Evolutionary conservation across 2,113 vertebrate genomes (phyloP).

Genomic region (Promerops cafer): DNA sequence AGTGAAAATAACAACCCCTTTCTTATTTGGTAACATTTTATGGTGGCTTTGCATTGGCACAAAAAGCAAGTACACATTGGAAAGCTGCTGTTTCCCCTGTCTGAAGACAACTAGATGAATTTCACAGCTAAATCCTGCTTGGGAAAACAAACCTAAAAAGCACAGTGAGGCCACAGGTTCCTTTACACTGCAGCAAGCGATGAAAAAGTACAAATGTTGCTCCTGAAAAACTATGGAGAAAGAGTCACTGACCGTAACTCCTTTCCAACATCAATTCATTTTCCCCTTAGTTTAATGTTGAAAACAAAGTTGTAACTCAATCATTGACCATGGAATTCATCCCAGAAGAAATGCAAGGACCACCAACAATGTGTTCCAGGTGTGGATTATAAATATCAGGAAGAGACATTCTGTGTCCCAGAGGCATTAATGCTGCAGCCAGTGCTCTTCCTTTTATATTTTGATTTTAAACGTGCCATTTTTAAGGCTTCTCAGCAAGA

Average conservation of each 20-base stretch:
- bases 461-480: neutral
- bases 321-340: neutral
- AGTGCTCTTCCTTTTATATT: neutral
- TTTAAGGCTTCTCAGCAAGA: neutral
- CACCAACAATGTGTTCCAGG: neutral
- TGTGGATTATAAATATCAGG: neutral
- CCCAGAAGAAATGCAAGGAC: neutral
- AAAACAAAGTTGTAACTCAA: constrained; percentile 2
- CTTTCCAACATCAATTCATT: neutral
- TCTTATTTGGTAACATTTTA: neutral
- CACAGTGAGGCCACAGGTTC: neutral
- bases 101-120: neutral
- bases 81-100: neutral
- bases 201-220: neutral
- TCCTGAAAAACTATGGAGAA: neutral
- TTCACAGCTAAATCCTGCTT: neutral
- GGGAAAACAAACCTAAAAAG: neutral
- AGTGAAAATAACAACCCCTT: neutral
- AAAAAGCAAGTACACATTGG: neutral
- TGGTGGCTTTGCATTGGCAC: neutral
- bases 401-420: neutral
- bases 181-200: neutral
- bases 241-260: neutral
- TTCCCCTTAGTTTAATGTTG: neutral
- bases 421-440: neutral